Base-by-base conservation (phyloP, 2,113 vertebrate genomes). In the Balaeniceps rex region DNA sequence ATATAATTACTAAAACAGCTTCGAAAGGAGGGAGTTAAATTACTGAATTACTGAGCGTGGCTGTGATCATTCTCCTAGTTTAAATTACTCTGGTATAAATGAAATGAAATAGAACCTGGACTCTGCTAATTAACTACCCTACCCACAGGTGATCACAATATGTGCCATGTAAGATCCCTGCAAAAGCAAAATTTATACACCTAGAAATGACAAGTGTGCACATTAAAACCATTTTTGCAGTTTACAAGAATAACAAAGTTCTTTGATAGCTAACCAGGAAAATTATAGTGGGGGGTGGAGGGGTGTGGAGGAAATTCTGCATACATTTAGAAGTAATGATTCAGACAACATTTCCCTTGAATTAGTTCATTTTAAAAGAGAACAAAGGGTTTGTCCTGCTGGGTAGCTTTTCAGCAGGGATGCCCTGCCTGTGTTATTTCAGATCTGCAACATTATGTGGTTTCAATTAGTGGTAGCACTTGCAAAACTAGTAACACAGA, bases 401-500 rank as follows among this genome's bases (percentile, higher is more conserved):
- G 97, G 54, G 97, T 95, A 84, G 85, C 38, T 96, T 97, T 98
- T 95, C 97, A 97, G 82, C 93, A 79, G 95, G 83, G 95, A 96
- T 97, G 92, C 93, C 88, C 82, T 97, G 94, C 26, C 85, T 96
- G 86, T 74, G 47, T 96, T 95, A 90, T 89, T 98, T 97, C 93
- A 97, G 90, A 97, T 96, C 95, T 97, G 85, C 75, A 94, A 74
- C 46, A 82, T 71, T 87, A 95, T 83, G 96, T 97, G 96, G 92
- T 95, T 98, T 98, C 97, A 98, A 97, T 98, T 97, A 98, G 94
- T 80, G 88, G 95, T 86, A 95, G 96, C 97, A 97, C 93, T 98
- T 98, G 93, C 93, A 88, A 96, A 97, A 98, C 80, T 78, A 96
- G 94, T 81, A 97, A 97, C 88, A 84, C 93, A 94, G 92, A 94